phyloP scores from a whole-genome alignment of 2,797 vertebrate species.

The Chelon auratus region DNA sequence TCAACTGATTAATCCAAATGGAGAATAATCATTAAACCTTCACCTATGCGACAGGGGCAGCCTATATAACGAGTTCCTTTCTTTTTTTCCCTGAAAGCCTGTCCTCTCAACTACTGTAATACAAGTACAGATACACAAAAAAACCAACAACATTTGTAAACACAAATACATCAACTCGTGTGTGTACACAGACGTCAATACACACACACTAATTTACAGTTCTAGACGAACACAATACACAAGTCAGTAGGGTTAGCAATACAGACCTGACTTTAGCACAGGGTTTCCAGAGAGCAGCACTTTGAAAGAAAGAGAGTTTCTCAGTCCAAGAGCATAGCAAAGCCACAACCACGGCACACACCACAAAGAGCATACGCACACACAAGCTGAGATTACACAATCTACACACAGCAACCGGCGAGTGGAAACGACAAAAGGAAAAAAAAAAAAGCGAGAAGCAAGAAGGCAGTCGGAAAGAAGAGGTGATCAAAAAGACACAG shows the following conservation, averaged over 20 bases:
- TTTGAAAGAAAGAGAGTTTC: slow-evolving; percentile 84
- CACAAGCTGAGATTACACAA: slow-evolving; percentile 38
- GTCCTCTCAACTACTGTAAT: slow-evolving; percentile 70
- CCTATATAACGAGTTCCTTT: background rate
- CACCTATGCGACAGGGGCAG: background rate
- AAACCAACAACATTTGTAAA: slow-evolving; percentile 45
- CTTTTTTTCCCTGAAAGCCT: background rate
- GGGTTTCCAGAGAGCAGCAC: slow-evolving; percentile 88
- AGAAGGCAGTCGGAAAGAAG: slow-evolving; percentile 59
- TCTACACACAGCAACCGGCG: slow-evolving; percentile 51
- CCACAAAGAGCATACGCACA: slow-evolving; percentile 33
- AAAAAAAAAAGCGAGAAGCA: slow-evolving; percentile 26
- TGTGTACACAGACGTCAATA: slow-evolving; percentile 56
- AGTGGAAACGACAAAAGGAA: slow-evolving; percentile 42
- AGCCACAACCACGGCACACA: slow-evolving; percentile 62
- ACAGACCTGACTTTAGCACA: slow-evolving; percentile 88
- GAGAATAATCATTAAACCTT: background rate
- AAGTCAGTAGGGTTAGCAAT: slow-evolving; percentile 76
- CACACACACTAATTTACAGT: slow-evolving; percentile 65
- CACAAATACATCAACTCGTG: slow-evolving; percentile 58
- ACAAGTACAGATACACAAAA: slow-evolving; percentile 66
- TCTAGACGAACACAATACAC: slow-evolving; percentile 61
- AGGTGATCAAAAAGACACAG: slow-evolving; percentile 66
- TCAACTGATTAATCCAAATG: background rate
- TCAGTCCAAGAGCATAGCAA: slow-evolving; percentile 79